phyloP scores from a whole-genome alignment of 2,797 vertebrate species.

The Sebastes matsubarae region DNA sequence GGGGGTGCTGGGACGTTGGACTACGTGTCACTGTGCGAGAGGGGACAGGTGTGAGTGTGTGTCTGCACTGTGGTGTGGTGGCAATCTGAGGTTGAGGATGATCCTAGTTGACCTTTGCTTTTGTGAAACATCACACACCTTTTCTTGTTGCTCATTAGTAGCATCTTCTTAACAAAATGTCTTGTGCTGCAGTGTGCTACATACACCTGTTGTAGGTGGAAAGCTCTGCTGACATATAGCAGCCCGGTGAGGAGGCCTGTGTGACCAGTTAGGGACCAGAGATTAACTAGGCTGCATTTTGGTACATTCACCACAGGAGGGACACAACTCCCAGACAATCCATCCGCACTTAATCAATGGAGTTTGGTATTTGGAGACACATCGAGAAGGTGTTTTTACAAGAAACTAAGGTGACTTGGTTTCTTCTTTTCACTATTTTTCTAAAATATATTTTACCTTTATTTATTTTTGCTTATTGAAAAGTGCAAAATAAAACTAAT shows the following conservation, averaged over 20 bases:
- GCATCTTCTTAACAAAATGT: not conserved
- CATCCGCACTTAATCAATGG: not conserved
- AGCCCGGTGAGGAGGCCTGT: not conserved
- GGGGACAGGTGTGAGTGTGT: not conserved
- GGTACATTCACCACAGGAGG: conserved; percentile 61
- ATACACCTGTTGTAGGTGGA: not conserved
- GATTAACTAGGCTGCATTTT: conserved; percentile 38
- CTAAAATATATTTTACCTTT: not conserved
- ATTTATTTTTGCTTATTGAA: not conserved
- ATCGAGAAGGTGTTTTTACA: not conserved
- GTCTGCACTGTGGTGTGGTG: not conserved
- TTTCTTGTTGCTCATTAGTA: not conserved
- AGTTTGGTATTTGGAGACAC: not conserved
- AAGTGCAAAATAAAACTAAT: not conserved
- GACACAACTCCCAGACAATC: conserved; percentile 30
- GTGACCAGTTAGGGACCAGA: not conserved
- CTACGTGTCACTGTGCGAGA: conserved; percentile 75
- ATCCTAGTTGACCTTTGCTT: not conserved
- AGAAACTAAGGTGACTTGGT: not conserved
- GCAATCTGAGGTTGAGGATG: not conserved
- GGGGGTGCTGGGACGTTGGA: conserved; percentile 23
- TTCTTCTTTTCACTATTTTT: not conserved
- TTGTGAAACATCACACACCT: not conserved
- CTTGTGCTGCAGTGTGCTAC: not conserved
- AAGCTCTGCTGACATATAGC: not conserved